Conservation (phyloP, 2,888 invertebrate genomes). For the Coremacera marginata region DNA sequence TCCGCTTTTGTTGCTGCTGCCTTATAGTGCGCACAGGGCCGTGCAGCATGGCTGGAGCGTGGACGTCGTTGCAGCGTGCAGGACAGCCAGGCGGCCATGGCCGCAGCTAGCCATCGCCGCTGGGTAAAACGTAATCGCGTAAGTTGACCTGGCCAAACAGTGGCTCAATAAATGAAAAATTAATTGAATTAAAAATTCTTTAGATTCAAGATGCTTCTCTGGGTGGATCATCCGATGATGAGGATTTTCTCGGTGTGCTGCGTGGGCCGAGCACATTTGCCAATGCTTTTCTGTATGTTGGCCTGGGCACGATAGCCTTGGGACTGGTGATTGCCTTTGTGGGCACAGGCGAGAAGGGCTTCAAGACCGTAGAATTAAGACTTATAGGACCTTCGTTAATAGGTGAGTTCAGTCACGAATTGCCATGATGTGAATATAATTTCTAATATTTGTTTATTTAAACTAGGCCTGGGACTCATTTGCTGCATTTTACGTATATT, state of each 20-base stretch:
- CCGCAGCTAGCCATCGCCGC: slow-evolving; percentile 76
- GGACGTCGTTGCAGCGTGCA: slow-evolving; percentile 77
- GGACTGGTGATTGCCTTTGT: slow-evolving; percentile 91
- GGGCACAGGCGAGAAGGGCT: slow-evolving; percentile 90
- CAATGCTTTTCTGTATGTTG: slow-evolving; percentile 86
- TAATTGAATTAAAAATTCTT: neutral
- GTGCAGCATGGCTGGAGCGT: slow-evolving; percentile 85
- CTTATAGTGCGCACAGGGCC: slow-evolving; percentile 82
- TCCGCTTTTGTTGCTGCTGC: slow-evolving; percentile 7
- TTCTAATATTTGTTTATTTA: neutral
- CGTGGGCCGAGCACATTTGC: slow-evolving; percentile 84
- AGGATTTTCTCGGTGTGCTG: slow-evolving; percentile 77
- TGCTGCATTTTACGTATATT: slow-evolving; percentile 87
- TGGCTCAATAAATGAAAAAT: neutral
- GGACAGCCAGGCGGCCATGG: slow-evolving; percentile 76
- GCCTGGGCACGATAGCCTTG: slow-evolving; percentile 84
- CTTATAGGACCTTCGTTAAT: slow-evolving; percentile 88
- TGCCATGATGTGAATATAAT: neutral
- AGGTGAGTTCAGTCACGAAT: slow-evolving; percentile 60
- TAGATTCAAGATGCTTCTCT: slow-evolving; percentile 88
- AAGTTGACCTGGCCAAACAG: slow-evolving; percentile 56
- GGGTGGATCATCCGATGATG: slow-evolving; percentile 83
- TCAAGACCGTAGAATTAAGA: slow-evolving; percentile 86
- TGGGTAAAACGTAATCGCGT: slow-evolving; percentile 92
- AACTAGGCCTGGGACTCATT: slow-evolving; percentile 78